Evolutionary conservation across 2,888 invertebrate genomes (phyloP).

Genomic region (Microdon myrmicae): DNA sequence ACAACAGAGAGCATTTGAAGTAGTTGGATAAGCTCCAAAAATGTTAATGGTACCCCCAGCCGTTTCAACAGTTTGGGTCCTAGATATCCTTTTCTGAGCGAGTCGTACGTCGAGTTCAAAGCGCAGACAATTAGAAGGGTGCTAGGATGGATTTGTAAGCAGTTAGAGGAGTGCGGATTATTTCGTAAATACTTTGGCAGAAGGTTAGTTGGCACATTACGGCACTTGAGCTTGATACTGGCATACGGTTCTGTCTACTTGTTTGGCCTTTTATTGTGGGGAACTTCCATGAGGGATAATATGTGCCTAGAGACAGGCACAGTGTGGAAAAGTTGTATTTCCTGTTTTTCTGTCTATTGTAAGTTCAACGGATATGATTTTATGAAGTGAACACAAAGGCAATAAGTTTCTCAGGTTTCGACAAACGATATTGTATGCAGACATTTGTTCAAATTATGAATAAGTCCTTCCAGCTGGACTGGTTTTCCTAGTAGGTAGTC

Average conservation of each 20-base stretch:
- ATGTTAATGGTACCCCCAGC: too few species aligned
- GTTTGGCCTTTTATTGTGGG: slow-evolving; percentile 12
- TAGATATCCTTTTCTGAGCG: slow-evolving; percentile 8
- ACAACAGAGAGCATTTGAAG: slow-evolving; percentile 48
- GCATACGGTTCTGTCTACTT: slow-evolving; percentile 15
- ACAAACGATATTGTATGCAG: too few species aligned
- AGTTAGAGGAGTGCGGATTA: slow-evolving; percentile 33
- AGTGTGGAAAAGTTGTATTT: slow-evolving; percentile 12
- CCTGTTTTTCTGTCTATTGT: slow-evolving; percentile 20
- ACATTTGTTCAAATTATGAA: too few species aligned
- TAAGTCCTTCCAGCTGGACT: too few species aligned
- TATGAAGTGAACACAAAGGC: slow-evolving; percentile 29
- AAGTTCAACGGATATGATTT: slow-evolving; percentile 23
- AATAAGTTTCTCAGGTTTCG: too few species aligned
- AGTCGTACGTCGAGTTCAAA: slow-evolving; percentile 1
- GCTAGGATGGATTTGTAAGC: slow-evolving; percentile 16
- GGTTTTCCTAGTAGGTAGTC: too few species aligned
- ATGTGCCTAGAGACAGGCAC: too few species aligned
- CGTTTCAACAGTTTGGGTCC: too few species aligned
- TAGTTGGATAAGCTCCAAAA: slow-evolving; percentile 51
- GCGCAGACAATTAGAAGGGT: slow-evolving; percentile 27
- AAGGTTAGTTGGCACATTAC: slow-evolving; percentile 50
- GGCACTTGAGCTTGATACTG: slow-evolving; percentile 7
- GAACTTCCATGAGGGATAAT: slow-evolving; percentile 32
- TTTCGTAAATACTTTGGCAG: slow-evolving; percentile 48